Percentiles rank a stretch among this genome's conserved stretches.
Conservation (phyloP, 2,113 vertebrate genomes). For the Tapirus terrestris region DNA sequence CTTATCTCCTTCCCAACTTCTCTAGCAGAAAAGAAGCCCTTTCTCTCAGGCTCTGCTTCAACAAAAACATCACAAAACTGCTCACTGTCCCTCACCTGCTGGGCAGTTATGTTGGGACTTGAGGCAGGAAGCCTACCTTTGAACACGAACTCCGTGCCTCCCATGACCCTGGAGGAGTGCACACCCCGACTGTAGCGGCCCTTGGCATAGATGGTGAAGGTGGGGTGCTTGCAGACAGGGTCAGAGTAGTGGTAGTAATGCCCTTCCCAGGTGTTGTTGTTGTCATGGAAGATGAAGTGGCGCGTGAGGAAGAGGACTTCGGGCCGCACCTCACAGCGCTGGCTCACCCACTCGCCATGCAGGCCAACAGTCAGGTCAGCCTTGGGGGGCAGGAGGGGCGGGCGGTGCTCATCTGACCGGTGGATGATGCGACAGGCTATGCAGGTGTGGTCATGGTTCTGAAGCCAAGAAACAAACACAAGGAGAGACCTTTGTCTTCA, state of each 20-base stretch:
- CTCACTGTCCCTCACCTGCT: background rate
- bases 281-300: slow-evolving; percentile 97
- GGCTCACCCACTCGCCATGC: slow-evolving; percentile 97
- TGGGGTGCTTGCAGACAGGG: slow-evolving; percentile 96
- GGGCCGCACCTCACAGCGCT: slow-evolving; percentile 96
- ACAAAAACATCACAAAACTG: background rate
- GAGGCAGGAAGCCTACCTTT: slow-evolving; percentile 89
- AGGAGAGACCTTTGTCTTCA: background rate
- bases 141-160: slow-evolving; percentile 96
- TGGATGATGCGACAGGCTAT: slow-evolving; percentile 93
- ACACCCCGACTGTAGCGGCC: slow-evolving; percentile 95
- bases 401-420: slow-evolving; percentile 93
- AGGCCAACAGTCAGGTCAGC: slow-evolving; percentile 92
- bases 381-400: slow-evolving; percentile 93
- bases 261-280: slow-evolving; percentile 98
- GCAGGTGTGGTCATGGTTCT: slow-evolving; percentile 94
- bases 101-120: fast-evolving
- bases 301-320: slow-evolving; percentile 98
- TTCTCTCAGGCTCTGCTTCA: background rate
- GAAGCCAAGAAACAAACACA: slow-evolving; percentile 45
- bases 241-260: slow-evolving; percentile 98
- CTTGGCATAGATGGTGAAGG: slow-evolving; percentile 96
- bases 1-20: background rate
- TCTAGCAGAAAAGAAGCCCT: background rate
- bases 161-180: slow-evolving; percentile 92